A percentile compares a stretch with the other conserved stretches of the same genome.
These are phyloP conservation scores for Ceratina calcarata DNA, from an alignment of 1,140 invertebrate species.

Conservation along the genomic window DNA sequence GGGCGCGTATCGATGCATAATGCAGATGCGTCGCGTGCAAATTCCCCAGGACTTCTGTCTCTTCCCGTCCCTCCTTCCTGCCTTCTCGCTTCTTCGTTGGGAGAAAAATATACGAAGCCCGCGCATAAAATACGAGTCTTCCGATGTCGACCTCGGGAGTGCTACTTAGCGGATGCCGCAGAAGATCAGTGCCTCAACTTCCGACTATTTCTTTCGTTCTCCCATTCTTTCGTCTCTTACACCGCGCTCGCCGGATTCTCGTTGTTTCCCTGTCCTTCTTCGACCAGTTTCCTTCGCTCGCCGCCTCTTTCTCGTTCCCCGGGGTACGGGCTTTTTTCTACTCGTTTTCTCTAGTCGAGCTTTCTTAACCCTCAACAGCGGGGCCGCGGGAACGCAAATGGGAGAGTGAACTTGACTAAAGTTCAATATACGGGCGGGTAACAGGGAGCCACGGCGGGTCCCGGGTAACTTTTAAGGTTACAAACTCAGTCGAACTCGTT, in stretches of 20 bases:
- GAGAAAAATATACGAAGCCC: conserved; percentile 41
- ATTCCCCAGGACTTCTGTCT: background rate
- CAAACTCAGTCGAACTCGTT: conserved; percentile 72
- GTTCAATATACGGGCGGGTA: conserved; percentile 67
- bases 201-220: conserved; percentile 52
- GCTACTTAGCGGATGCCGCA: conserved; percentile 62
- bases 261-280: conserved; percentile 7
- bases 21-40: conserved; percentile 35
- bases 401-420: conserved; percentile 73
- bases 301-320: conserved; percentile 10
- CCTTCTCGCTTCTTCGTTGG: too few relatives aligned
- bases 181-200: conserved; percentile 58
- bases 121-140: conserved; percentile 44
- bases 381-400: conserved; percentile 69
- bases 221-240: conserved; percentile 19
- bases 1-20: conserved; percentile 42
- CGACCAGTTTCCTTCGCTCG: background rate
- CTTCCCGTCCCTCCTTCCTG: too few relatives aligned
- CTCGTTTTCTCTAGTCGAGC: conserved; percentile 35
- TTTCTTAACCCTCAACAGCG: conserved; percentile 56
- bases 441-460: background rate
- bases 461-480: conserved; percentile 69
- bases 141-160: conserved; percentile 38
- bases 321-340: background rate
- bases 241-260: background rate